These are phyloP conservation scores for Pseudomugil gertrudae DNA, from an alignment of 2,797 vertebrate species.

Conservation along the genomic window DNA sequence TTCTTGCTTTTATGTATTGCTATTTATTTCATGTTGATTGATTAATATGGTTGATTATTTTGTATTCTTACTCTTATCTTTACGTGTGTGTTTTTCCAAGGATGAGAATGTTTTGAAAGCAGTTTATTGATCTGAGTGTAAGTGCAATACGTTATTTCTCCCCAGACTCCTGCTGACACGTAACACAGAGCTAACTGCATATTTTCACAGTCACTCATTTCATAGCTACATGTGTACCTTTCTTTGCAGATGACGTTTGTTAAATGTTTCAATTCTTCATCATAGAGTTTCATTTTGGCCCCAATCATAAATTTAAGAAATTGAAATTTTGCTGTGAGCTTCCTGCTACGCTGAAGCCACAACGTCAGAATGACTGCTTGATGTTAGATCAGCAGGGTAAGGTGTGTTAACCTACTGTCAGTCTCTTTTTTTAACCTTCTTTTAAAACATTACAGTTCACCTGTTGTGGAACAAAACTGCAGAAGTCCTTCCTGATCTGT, in stretches of 20 bases:
- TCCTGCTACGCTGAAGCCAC: conserved; percentile 16
- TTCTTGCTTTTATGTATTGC: conserved; percentile 37
- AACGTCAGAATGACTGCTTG: conserved; percentile 14
- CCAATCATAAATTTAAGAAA: neutral
- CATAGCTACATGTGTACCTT: conserved; percentile 48
- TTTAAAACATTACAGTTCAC: neutral
- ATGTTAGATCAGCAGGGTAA: conserved; percentile 33
- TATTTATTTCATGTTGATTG: conserved; percentile 24
- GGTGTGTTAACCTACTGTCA: conserved; percentile 29
- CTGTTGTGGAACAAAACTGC: conserved; percentile 7
- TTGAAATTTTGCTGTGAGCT: conserved; percentile 1
- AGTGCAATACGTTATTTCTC: conserved; percentile 41
- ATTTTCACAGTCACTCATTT: conserved; percentile 29
- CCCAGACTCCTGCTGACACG: conserved; percentile 19
- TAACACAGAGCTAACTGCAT: conserved; percentile 13
- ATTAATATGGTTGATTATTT: conserved; percentile 21
- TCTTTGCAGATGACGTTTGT: neutral
- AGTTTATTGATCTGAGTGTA: conserved; percentile 33
- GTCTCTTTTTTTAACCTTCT: conserved; percentile 4
- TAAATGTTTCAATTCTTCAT: neutral
- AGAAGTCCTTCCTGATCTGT: conserved; percentile 19
- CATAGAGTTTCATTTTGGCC: neutral
- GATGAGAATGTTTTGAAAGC: conserved; percentile 14
- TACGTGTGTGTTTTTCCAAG: conserved; percentile 30
- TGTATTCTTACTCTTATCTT: conserved; percentile 50